Base-by-base conservation (phyloP, 1,140 invertebrate genomes). In the Euschistus heros region DNA sequence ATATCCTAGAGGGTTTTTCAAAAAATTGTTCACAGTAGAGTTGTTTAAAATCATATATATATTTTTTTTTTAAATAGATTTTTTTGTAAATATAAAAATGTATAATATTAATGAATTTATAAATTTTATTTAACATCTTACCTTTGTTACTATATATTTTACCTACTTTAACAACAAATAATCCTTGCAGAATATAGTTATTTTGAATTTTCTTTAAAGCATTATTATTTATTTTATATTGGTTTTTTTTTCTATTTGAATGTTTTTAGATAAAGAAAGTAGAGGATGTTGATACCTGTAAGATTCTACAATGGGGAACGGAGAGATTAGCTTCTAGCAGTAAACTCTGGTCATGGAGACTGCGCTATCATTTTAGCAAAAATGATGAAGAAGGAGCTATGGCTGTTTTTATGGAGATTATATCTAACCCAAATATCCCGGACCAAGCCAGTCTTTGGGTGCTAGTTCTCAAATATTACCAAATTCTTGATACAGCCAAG, bases 381-480 rank as follows among this genome's bases (percentile, higher is more conserved):
- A 70, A 72, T 62, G 65, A 76, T 20, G 74, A 77, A 60, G 69
- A 71, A 22, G 67, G 71, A 54, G 73, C 74, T 7, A 69, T 68
- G 6, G 13, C 15, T 42, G 59, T 61, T 20, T 61, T 66, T 30
- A 62, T 52, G 13, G 24, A 61, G 8, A n/a, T n/a, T 13, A 27
- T 52, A 7, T 20, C 64, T 20, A 78, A 74, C 5, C 26, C 37
- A 33, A 30, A 44, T 6, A 65, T 72, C 68, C 70, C 72, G 22
- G 69, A 80, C 13, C 73, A 74, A 10, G 69, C 70, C 59, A 76
- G 76, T 67, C 71, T 80, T 4, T 82, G 78, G 77, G 75, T 75
- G 72, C 72, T 76, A 66, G 77, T 75, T 68, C 69, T 80, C 33
- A 67, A 77, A 14, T 76, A 77, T 64, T 72, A 72, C 15, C 77